A percentile compares a stretch with the other conserved stretches of the same genome.
phyloP scores from a whole-genome alignment of 2,113 vertebrate species.

The Motacilla tschutschensis region DNA sequence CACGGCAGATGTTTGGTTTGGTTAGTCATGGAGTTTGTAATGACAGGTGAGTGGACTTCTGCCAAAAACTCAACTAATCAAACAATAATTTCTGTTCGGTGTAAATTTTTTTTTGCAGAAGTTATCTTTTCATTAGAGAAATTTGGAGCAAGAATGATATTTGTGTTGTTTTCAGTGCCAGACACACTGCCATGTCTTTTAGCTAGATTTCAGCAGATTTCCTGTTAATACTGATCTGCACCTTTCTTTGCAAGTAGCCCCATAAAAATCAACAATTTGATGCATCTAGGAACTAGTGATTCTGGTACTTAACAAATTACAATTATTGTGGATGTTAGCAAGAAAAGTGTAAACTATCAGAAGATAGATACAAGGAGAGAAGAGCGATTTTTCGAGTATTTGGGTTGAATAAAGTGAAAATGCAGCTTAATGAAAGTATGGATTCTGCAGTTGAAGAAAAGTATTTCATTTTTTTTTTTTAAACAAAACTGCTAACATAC shows the following conservation, averaged over 20 bases:
- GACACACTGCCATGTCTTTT: not conserved
- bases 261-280: not conserved
- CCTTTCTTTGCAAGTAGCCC: not conserved
- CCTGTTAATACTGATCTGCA: not conserved
- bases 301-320: not conserved
- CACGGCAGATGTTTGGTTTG: not conserved
- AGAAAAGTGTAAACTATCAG: not conserved
- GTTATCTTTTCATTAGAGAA: not conserved
- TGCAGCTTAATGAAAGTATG: not conserved
- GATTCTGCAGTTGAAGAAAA: not conserved
- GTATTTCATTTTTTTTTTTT: not conserved
- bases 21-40: not conserved
- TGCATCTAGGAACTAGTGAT: not conserved
- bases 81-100: not conserved
- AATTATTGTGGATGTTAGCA: not conserved
- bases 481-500: not conserved
- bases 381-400: not conserved
- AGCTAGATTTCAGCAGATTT: not conserved
- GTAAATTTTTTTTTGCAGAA: not conserved
- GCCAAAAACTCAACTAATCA: not conserved
- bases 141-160: not conserved
- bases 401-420: not conserved
- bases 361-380: not conserved
- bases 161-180: not conserved
- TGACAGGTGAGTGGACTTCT: not conserved